These are phyloP conservation scores for Drosophila mojavensis DNA, from an alignment of 1,140 invertebrate species.

Conservation along the genomic window DNA sequence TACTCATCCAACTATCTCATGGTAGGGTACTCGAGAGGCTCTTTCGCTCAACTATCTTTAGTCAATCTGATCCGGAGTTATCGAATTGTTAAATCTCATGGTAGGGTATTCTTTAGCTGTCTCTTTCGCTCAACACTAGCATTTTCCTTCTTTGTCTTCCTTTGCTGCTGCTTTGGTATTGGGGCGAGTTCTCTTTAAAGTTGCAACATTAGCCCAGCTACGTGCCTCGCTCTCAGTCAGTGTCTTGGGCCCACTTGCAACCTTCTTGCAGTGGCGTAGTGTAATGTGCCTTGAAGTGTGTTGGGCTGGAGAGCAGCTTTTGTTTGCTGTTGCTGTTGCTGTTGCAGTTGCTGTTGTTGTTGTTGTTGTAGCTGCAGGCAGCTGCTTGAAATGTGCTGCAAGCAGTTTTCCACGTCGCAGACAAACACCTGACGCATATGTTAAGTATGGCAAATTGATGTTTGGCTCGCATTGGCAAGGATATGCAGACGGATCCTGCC, in stretches of 20 bases:
- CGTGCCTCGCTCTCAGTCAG: constrained; percentile 52
- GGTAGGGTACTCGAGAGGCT: no score
- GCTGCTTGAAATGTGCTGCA: constrained; percentile 66
- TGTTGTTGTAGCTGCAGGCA: constrained; percentile 30
- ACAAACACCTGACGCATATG: constrained; percentile 67
- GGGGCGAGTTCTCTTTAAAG: constrained; percentile 66
- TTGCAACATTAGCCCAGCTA: constrained; percentile 75
- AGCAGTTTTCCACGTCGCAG: constrained; percentile 46
- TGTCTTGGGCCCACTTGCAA: background rate
- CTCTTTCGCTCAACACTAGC: no score
- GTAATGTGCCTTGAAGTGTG: constrained; percentile 74
- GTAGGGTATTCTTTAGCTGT: no score
- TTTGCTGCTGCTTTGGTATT: constrained; percentile 18
- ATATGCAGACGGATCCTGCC: constrained; percentile 8
- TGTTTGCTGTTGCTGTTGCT: constrained; percentile 21
- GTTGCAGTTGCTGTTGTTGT: constrained; percentile 7
- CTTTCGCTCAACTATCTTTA: no score
- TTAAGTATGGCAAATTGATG: constrained; percentile 73
- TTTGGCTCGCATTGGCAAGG: constrained; percentile 24
- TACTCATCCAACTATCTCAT: no score
- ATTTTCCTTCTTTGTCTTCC: background rate
- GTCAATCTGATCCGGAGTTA: no score
- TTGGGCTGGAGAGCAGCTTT: constrained; percentile 44
- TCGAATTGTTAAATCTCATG: no score
- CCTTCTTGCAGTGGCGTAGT: constrained; percentile 33